phyloP scores from a whole-genome alignment of 2,797 vertebrate genomes.

The Podarcis siculus region DNA sequence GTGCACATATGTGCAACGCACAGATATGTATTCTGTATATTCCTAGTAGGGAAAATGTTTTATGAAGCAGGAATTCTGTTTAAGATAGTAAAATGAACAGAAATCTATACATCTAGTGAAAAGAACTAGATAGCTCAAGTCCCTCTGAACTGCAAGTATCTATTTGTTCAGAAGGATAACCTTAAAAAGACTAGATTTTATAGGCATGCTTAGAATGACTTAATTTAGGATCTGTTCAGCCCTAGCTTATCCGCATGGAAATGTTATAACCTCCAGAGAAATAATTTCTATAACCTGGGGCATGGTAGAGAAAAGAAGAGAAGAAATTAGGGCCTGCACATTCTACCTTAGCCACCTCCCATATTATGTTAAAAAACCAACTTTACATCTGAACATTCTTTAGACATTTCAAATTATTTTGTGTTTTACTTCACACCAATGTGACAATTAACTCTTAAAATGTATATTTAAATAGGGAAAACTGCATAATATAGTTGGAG shows the following conservation, averaged over 20 bases:
- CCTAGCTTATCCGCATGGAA: not conserved
- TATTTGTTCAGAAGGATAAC: not conserved
- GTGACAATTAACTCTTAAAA: not conserved
- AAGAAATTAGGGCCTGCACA: not conserved
- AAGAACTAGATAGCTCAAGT: not conserved
- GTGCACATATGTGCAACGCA: not conserved
- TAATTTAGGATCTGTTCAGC: not conserved
- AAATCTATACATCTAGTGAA: not conserved
- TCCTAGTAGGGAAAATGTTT: not conserved
- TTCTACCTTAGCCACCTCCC: not conserved
- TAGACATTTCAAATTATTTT: not conserved
- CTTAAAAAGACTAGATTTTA: not conserved
- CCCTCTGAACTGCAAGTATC: not conserved
- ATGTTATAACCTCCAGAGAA: not conserved
- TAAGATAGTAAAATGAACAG: not conserved
- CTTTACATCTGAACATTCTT: not conserved
- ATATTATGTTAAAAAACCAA: not conserved
- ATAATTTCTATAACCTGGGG: not conserved
- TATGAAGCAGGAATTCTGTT: not conserved
- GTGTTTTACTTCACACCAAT: not conserved
- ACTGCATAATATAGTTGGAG: not conserved
- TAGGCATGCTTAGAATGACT: not conserved
- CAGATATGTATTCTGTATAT: too few relatives aligned
- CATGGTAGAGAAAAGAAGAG: not conserved
- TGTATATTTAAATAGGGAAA: not conserved